Conservation (phyloP, 2,797 vertebrate genomes). For the Dryobates pubescens region DNA sequence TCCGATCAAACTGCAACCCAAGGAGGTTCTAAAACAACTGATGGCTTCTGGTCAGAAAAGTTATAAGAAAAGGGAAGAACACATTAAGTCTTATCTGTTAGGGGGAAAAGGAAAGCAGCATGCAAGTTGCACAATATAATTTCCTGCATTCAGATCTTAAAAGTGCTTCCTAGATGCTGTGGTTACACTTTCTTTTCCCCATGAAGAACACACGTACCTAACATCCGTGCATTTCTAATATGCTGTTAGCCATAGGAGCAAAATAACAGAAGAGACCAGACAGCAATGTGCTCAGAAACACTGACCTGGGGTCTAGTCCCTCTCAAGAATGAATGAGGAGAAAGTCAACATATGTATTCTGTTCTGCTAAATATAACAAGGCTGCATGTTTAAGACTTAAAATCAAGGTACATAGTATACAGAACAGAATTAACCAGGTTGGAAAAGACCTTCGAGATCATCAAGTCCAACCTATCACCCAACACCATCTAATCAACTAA, state of each 20-base stretch:
- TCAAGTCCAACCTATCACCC: too few species aligned
- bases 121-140: background rate
- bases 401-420: conserved; percentile 13
- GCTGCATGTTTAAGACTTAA: background rate
- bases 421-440: too few species aligned
- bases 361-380: background rate
- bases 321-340: background rate
- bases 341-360: background rate
- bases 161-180: background rate
- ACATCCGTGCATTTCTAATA: background rate
- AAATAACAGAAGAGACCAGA: background rate
- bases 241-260: background rate
- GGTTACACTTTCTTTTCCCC: background rate
- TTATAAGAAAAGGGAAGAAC: background rate
- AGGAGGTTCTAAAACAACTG: background rate
- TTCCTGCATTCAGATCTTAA: background rate
- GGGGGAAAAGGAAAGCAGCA: background rate
- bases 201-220: background rate
- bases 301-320: background rate
- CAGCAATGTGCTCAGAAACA: background rate
- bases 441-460: too few species aligned
- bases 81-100: background rate
- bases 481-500: too few species aligned
- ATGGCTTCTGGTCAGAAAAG: background rate
- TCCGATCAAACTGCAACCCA: background rate